Base-by-base conservation (phyloP, 2,888 invertebrate genomes). In the Scaptomyza tumidula region DNA sequence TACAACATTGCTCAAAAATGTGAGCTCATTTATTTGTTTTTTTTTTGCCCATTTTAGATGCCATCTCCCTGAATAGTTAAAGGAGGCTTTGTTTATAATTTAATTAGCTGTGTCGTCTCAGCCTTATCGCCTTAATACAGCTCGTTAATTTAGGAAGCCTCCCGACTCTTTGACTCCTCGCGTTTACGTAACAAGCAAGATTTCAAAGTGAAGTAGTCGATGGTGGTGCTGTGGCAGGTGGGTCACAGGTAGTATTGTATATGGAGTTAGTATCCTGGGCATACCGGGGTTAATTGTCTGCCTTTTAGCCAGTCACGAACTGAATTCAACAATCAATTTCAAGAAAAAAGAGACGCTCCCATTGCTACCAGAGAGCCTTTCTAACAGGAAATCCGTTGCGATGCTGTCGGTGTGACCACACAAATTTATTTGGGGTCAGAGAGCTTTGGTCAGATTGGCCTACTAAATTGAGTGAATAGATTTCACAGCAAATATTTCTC, bases 301-400 rank as follows among this genome's bases (percentile, higher is more conserved):
- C 74, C 83, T 63, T 75, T 75, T 64, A 41, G 55, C 48, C 13
- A 77, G 83, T 83, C 83, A 83, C 83, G 83, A 83, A 69, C 55
- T 46, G 41, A 71, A 70, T 76, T 76, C 56, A 63, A 60, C 85
- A 68, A 86, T 86, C 80, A 72, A 86, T 86, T 87, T 78, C 43
- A 14, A 39, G 33, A 35, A 10, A 10, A 33, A n/a, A 35, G 35
- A 39, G 39, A 14, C 61, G 58, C 64, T 62, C 56, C 65, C 63
- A 14, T 7, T 14, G 37, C 37, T 7, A 76, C 7, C 49, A 6
- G 61, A 75, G 78, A 77, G 88, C 83, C 83, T 86, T 83, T 83
- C 83, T 88, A 88, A 80, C 83, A 88, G 88, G 83, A 83, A 83
- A 82, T 88, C 86, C 86, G 83, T 64, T 64, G 59, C 16, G 68